These are phyloP conservation scores for Pteropus alecto DNA, from an alignment of 2,113 vertebrate species.

Conservation along the genomic window DNA sequence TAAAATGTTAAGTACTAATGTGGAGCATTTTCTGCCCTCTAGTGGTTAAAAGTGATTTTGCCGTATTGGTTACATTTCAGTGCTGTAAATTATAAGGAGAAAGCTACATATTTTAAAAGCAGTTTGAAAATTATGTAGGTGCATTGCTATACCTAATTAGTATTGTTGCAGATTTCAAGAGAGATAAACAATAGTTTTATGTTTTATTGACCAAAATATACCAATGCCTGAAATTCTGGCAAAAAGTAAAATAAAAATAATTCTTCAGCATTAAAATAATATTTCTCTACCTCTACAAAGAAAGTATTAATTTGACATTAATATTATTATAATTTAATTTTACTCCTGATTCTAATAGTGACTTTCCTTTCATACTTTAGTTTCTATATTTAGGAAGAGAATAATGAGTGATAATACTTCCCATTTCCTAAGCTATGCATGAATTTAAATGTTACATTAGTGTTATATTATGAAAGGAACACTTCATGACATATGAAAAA, in stretches of 20 bases:
- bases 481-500: neutral
- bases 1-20: neutral
- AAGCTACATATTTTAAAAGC: constrained; percentile 34
- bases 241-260: constrained; percentile 24
- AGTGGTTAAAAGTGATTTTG: constrained; percentile 71
- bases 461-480: neutral
- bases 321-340: constrained; percentile 39
- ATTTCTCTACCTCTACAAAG: constrained; percentile 33
- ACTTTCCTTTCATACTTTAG: constrained; percentile 30
- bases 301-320: constrained; percentile 25
- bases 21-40: constrained; percentile 74
- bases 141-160: constrained; percentile 38
- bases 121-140: constrained; percentile 30
- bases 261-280: constrained; percentile 42
- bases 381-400: constrained; percentile 2
- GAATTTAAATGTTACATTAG: neutral
- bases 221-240: neutral
- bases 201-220: constrained; percentile 55
- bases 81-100: constrained; percentile 11
- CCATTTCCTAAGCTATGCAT: neutral
- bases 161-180: constrained; percentile 36
- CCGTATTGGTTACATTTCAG: constrained; percentile 17
- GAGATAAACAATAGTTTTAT: constrained; percentile 32
- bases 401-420: neutral
- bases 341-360: neutral